Evolutionary conservation across 2,113 vertebrate species (phyloP).

Genomic region (Agapornis roseicollis): DNA sequence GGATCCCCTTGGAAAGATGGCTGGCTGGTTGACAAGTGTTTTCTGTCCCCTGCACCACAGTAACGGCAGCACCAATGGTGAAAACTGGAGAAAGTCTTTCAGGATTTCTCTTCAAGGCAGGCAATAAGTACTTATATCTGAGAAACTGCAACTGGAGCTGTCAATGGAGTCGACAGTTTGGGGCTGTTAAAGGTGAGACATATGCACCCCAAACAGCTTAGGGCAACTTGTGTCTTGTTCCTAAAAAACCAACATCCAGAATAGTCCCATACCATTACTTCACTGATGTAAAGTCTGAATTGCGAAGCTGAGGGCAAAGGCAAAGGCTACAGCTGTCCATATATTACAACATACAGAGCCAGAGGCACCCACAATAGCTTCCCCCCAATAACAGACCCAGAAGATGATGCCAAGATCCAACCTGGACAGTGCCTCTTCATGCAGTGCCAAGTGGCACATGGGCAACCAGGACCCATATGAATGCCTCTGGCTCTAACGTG

Average conservation of each 20-base stretch:
- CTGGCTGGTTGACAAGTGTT: neutral
- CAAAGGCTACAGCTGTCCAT: neutral
- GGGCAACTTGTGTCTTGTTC: no score
- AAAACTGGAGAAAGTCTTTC: neutral
- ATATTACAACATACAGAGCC: neutral
- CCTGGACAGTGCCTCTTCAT: neutral
- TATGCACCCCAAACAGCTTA: neutral
- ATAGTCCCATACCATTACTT: neutral
- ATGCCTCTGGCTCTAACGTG: neutral
- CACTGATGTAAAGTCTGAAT: neutral
- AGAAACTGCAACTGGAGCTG: neutral
- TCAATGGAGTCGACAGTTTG: neutral
- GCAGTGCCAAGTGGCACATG: neutral
- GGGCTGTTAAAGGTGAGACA: neutral
- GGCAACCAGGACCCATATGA: neutral
- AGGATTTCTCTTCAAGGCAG: neutral
- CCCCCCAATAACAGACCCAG: neutral
- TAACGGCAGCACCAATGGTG: neutral
- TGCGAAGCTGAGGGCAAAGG: neutral
- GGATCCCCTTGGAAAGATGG: neutral
- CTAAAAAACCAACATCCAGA: neutral
- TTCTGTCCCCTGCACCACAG: neutral
- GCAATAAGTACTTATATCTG: neutral
- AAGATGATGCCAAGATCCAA: neutral
- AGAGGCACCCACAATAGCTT: neutral